Conservation (phyloP, 2,888 invertebrate genomes). For the Lydus trimaculatus region DNA sequence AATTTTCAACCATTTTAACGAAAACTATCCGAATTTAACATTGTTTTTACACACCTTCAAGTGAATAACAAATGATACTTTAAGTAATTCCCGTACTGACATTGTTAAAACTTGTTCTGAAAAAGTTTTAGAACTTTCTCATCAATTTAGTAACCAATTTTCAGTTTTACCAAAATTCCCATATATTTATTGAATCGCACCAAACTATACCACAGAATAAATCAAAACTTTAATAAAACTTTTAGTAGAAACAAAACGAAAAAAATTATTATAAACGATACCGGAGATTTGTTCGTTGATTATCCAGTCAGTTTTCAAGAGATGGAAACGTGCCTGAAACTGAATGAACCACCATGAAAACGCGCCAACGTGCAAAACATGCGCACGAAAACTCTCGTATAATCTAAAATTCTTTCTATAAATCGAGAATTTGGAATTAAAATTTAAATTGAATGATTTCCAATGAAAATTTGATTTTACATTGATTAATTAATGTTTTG, state of each 20-base stretch:
- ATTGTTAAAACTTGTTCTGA: too few relatives aligned
- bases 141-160: too few relatives aligned
- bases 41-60: background rate
- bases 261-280: background rate
- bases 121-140: background rate
- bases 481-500: too few relatives aligned
- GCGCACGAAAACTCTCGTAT: background rate
- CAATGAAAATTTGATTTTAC: too few relatives aligned
- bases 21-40: background rate
- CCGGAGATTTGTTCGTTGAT: background rate
- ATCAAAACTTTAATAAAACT: background rate
- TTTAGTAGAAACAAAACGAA: background rate
- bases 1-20: background rate
- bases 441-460: too few relatives aligned
- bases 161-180: too few relatives aligned
- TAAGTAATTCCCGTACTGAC: too few relatives aligned
- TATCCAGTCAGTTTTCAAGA: background rate
- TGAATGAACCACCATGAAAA: conserved; percentile 9
- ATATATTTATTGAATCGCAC: too few relatives aligned
- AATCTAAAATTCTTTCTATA: background rate
- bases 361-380: background rate
- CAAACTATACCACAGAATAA: too few relatives aligned
- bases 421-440: too few relatives aligned
- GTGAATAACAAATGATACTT: too few relatives aligned
- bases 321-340: conserved; percentile 2